Conservation (phyloP, 2,797 vertebrate species). For the Uromys caudimaculatus region DNA sequence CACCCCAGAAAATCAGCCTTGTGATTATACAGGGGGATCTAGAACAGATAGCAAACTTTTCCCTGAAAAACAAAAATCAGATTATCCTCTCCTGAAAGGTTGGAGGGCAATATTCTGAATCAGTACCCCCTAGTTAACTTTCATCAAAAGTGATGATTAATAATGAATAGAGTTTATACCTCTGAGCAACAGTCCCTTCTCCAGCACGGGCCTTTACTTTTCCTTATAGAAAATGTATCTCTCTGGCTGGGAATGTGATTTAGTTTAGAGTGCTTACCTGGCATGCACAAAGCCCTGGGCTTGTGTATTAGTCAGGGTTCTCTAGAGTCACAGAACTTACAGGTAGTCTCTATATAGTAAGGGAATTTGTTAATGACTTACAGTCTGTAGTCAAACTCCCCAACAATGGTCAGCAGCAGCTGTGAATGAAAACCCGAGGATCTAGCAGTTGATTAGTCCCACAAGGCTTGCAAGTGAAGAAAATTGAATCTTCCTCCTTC, state of each 20-base stretch:
- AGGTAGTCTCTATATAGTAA: too few relatives aligned
- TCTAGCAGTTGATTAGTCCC: too few relatives aligned
- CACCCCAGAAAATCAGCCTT: conserved; percentile 6
- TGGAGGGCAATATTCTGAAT: neutral
- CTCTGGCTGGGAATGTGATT: neutral
- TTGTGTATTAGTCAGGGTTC: too few relatives aligned
- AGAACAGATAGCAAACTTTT: neutral
- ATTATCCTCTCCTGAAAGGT: neutral
- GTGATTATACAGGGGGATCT: neutral
- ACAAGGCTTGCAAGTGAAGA: too few relatives aligned
- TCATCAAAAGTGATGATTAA: neutral
- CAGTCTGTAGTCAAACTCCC: too few relatives aligned
- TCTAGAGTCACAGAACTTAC: too few relatives aligned
- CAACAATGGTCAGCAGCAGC: too few relatives aligned
- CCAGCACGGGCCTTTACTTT: conserved; percentile 5
- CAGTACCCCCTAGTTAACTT: neutral
- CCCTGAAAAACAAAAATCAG: neutral
- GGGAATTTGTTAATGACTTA: too few relatives aligned
- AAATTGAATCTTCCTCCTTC: too few relatives aligned
- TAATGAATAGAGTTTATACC: neutral
- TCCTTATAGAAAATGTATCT: neutral
- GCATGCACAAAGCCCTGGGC: neutral
- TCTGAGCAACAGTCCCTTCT: neutral
- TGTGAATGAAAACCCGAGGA: too few relatives aligned
- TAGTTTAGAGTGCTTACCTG: neutral